Percentiles rank a stretch among this genome's conserved stretches.
These are phyloP conservation scores for Drosophila antonietae DNA, from an alignment of 2,888 invertebrate species.

Conservation along the genomic window DNA sequence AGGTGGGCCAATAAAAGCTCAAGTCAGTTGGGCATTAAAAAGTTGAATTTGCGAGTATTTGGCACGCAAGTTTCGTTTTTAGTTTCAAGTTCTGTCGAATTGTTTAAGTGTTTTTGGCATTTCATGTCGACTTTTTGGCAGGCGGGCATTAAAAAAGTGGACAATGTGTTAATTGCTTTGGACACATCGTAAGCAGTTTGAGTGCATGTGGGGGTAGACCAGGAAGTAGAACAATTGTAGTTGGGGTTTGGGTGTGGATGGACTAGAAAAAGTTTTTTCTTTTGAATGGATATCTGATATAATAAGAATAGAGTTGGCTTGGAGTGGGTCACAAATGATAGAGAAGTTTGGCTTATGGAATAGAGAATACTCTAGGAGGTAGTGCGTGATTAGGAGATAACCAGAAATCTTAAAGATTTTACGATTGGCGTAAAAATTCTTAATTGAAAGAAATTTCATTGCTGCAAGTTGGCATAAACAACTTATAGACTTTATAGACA, in stretches of 20 bases:
- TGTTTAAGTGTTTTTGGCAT: constrained; percentile 72
- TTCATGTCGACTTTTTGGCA: constrained; percentile 26
- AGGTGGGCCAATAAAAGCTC: constrained; percentile 60
- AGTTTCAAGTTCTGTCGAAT: constrained; percentile 37
- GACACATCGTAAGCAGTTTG: constrained; percentile 59
- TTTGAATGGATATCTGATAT: too few species aligned
- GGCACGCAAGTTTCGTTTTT: constrained; percentile 63
- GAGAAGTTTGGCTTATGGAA: neutral
- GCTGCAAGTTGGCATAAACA: too few species aligned
- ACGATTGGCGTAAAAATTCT: too few species aligned
- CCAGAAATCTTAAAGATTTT: too few species aligned
- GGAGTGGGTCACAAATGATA: neutral
- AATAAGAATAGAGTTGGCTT: neutral
- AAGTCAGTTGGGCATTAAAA: constrained; percentile 62
- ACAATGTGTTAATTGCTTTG: constrained; percentile 77
- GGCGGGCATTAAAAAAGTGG: constrained; percentile 61
- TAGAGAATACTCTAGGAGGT: too few species aligned
- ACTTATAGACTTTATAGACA: too few species aligned
- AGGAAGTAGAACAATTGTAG: constrained; percentile 5
- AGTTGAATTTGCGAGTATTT: constrained; percentile 67
- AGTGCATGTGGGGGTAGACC: neutral
- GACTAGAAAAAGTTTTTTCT: neutral
- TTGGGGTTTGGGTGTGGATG: constrained; percentile 4
- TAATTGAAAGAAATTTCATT: neutral
- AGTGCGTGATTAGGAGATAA: too few species aligned